phyloP scores from a whole-genome alignment of 1,140 invertebrate genomes.

The Asobara japonica region DNA sequence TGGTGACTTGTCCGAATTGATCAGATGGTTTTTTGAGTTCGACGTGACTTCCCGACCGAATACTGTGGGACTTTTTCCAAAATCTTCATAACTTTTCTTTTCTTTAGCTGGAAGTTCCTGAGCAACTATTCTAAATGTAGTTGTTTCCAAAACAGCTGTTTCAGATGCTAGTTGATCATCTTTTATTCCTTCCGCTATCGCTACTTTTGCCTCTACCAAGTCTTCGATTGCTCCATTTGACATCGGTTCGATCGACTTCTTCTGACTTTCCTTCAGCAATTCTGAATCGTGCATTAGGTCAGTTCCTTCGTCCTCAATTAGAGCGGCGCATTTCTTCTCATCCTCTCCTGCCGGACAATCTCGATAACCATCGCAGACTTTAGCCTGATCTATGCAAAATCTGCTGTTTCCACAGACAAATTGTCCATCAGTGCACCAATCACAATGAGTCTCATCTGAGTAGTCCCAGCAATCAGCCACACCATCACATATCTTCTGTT shows the following conservation, averaged over 20 bases:
- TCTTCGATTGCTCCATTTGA: too few relatives aligned
- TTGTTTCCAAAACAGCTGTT: slow-evolving; percentile 47
- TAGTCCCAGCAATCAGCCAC: slow-evolving; percentile 83
- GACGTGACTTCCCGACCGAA: slow-evolving; percentile 56
- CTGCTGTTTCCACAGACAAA: slow-evolving; percentile 80
- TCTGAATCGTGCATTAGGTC: too few relatives aligned
- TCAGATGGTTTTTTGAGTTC: slow-evolving; percentile 43
- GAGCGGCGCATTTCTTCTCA: slow-evolving; percentile 76
- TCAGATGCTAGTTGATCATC: slow-evolving; percentile 50
- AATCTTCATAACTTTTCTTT: not conserved
- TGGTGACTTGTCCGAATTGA: slow-evolving; percentile 32
- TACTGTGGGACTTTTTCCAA: slow-evolving; percentile 29
- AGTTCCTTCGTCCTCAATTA: slow-evolving; percentile 58
- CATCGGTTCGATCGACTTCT: too few relatives aligned
- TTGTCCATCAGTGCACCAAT: slow-evolving; percentile 79
- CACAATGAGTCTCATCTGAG: slow-evolving; percentile 82
- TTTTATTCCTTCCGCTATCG: slow-evolving; percentile 29
- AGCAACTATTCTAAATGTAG: slow-evolving; percentile 40
- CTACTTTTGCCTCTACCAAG: not conserved
- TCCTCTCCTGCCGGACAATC: slow-evolving; percentile 87
- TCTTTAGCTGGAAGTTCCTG: not conserved
- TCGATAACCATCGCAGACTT: slow-evolving; percentile 78
- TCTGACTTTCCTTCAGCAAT: too few relatives aligned
- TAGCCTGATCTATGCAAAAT: slow-evolving; percentile 73
- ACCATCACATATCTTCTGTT: slow-evolving; percentile 84